Base-by-base conservation (phyloP, 2,888 invertebrate genomes). In the Tipula helvola region DNA sequence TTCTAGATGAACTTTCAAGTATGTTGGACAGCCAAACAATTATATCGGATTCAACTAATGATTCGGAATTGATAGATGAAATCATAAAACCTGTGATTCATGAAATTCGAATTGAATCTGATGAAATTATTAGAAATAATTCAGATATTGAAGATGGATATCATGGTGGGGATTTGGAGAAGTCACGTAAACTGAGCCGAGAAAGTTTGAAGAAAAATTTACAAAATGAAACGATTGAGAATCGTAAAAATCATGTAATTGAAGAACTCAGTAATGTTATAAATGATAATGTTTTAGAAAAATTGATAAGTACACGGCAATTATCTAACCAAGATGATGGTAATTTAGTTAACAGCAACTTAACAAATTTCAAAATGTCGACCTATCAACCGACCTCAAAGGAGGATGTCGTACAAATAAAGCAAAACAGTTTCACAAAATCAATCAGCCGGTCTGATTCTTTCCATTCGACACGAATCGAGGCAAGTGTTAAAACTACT, bases 361-460 rank as follows among this genome's bases (percentile, higher is more conserved):
- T 85, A 44, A 18, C 44, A 18, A 85, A 85, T 44, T 85, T 85
- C 18, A 85, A 44, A 42, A 85, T 85, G 18, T 12, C 44, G 10
- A 85, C 85, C 12, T 85, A 85, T 12, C 71, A 71, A 10, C 16
- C 84, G 5, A 16, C 39, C 2, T 16, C 36, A n/a, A 84, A 84
- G 16, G 41, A 16, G 8, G 84, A 36, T 3, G 3, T 16, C n/a
- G 16, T 84, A 8, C 13, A 84, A 39, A 5, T 84, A 13, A 84
- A 84, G 10, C 36, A 16, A 7, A 84, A 39, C 8, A 84, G 39
- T 39, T 16, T 84, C 8, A 87, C 88, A 3, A 89, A 88, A 36
- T 57, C 16, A 42, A 88, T 90, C 12, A 88, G 89, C 13, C 89
- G 91, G 1, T 90, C 91, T 0, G 91, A 90, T 88, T 91, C 91